Base-by-base conservation (phyloP, 2,888 invertebrate species). In the Euplagia quadripunctaria region DNA sequence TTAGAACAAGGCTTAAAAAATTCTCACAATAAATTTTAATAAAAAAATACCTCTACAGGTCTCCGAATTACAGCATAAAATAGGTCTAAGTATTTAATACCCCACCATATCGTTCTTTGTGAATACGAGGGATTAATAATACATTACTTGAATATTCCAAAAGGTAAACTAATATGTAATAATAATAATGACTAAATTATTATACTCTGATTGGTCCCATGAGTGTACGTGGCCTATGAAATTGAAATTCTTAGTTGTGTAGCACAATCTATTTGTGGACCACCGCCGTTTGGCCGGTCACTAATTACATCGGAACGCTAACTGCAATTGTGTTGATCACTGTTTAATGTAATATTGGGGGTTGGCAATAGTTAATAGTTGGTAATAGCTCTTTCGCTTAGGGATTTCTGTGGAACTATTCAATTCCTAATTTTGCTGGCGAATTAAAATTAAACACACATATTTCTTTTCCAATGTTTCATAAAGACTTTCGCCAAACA, bases 261-360 rank as follows among this genome's bases (percentile, higher is more conserved):
- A 83, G 73, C 72, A 75, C 72, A 78, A 78, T 77, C 76, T 77
- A 75, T 78, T 80, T 75, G 64, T 70, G 68, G 64, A 72, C 64
- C 64, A 74, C 64, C 61, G 63, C 68, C 64, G 71, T 75, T 80
- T 78, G 76, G 65, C 79, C 74, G 79, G 79, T 81, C 76, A 78
- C 86, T 87, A 86, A 88, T 87, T 87, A 86, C 85, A 86, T 85
- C 73, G 74, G 77, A 78, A 65, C 76, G 76, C 85, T 79, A 85
- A 84, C 83, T 84, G 78, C 84, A 85, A 87, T 87, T 84, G 79
- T 78, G 79, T 81, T 82, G 85, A 87, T 87, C 80, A 81, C 79
- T 84, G 78, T 85, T 85, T 84, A 84, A 85, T 87, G 81, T 82
- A 79, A 87, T 85, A 82, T 82, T 74, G 78, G 70, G 55, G 80